Evolutionary conservation across 2,888 invertebrate genomes (phyloP).

Genomic region (Phengaris arion): DNA sequence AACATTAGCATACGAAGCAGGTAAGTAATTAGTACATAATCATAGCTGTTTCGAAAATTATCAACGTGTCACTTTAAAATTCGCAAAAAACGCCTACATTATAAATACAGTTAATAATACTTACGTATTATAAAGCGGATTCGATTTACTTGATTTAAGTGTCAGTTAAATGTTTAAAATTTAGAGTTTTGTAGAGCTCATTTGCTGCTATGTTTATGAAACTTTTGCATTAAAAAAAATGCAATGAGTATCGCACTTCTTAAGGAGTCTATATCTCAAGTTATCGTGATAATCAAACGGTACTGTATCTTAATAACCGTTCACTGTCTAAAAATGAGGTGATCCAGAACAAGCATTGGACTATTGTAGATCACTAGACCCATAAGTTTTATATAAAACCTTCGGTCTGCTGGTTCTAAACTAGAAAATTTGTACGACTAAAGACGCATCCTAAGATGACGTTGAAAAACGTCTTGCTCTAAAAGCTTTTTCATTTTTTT

Average conservation of each 20-base stretch:
- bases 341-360: too few species aligned
- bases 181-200: too few species aligned
- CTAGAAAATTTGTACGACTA: neutral
- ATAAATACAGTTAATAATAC: too few species aligned
- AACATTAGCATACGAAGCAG: conserved; percentile 32
- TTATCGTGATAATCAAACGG: neutral
- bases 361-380: too few species aligned
- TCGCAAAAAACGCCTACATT: conserved; percentile 1
- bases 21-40: conserved; percentile 27
- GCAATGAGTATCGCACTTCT: too few species aligned
- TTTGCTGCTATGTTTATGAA: too few species aligned
- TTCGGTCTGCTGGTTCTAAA: too few species aligned
- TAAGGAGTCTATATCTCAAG: neutral
- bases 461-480: neutral
- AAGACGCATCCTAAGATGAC: neutral
- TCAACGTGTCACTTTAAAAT: conserved; percentile 7
- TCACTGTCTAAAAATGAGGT: too few species aligned
- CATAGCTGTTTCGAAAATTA: conserved; percentile 24
- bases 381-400: too few species aligned
- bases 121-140: too few species aligned
- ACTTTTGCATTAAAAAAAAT: too few species aligned
- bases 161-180: too few species aligned
- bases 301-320: neutral
- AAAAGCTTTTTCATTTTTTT: neutral
- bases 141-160: neutral